phyloP scores from a whole-genome alignment of 2,797 vertebrate species.

The Eleutherodactylus coqui region DNA sequence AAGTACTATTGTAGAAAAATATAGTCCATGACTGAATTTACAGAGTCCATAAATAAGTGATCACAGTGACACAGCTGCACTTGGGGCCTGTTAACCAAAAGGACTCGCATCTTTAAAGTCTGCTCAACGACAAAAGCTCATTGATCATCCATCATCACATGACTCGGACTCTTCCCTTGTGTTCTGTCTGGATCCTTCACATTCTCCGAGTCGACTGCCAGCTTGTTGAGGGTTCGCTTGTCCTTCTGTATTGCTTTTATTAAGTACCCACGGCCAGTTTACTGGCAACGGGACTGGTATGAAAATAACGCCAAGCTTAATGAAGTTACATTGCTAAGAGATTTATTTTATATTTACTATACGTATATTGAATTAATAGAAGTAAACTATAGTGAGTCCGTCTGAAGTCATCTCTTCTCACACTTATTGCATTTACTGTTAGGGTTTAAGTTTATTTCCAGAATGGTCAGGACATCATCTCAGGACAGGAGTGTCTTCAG shows the following conservation, averaged over 20 bases:
- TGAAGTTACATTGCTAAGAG: conserved; percentile 24
- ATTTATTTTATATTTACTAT: background rate
- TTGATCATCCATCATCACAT: conserved; percentile 39
- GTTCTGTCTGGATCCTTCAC: conserved; percentile 8
- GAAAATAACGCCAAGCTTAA: conserved; percentile 24
- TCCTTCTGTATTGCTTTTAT: conserved; percentile 8
- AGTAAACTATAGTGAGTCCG: background rate
- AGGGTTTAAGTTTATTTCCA: background rate
- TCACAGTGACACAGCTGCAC: background rate
- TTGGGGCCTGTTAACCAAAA: conserved; percentile 31
- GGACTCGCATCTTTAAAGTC: conserved; percentile 22
- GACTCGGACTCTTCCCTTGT: conserved; percentile 28
- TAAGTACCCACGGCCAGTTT: conserved; percentile 21
- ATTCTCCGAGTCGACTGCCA: conserved; percentile 8
- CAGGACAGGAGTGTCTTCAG: background rate
- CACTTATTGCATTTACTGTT: background rate
- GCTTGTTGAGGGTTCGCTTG: conserved; percentile 21
- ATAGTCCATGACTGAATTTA: background rate
- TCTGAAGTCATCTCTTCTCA: background rate
- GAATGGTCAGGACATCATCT: background rate
- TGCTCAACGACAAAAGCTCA: background rate
- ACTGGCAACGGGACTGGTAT: conserved; percentile 16
- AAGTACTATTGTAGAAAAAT: background rate
- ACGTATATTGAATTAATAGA: background rate
- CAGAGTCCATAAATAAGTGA: conserved; percentile 16